phyloP scores from a whole-genome alignment of 2,113 vertebrate species.

The Petromus typicus region DNA sequence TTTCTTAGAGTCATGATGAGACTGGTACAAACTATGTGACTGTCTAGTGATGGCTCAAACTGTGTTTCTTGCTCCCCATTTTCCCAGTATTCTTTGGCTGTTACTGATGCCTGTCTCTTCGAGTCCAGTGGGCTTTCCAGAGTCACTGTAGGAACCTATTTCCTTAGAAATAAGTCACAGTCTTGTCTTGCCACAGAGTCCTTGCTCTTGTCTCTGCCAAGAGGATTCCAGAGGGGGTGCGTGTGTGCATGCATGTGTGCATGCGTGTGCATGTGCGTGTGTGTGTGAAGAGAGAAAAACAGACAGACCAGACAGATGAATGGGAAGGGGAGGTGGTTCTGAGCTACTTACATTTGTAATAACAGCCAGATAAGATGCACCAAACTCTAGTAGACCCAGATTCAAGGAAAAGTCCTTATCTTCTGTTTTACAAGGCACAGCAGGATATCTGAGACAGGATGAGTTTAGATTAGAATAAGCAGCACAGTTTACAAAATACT shows the following conservation, averaged over 20 bases:
- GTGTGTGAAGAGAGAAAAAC: not conserved
- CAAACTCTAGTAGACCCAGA: slow-evolving; percentile 94
- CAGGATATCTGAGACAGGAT: slow-evolving; percentile 82
- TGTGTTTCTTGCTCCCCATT: not conserved
- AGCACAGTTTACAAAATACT: slow-evolving; percentile 22
- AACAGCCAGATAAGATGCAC: slow-evolving; percentile 91
- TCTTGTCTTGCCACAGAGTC: not conserved
- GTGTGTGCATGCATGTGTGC: not conserved
- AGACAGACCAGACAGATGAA: not conserved
- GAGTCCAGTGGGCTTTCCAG: not conserved
- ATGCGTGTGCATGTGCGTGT: not conserved
- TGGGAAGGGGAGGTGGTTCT: not conserved
- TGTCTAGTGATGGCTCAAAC: not conserved
- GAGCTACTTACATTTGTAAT: slow-evolving; percentile 89
- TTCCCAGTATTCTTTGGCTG: not conserved
- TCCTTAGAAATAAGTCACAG: slow-evolving; percentile 16
- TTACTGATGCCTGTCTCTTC: not conserved
- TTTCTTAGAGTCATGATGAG: slow-evolving; percentile 22
- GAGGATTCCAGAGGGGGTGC: not conserved
- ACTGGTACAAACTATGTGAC: not conserved
- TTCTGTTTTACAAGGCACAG: slow-evolving; percentile 82
- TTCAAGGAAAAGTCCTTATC: slow-evolving; percentile 83
- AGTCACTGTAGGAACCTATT: not conserved
- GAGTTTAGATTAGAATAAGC: slow-evolving; percentile 36
- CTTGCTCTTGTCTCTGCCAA: not conserved